Conservation (phyloP, 2,797 vertebrate species). For the Rhincodon typus region DNA sequence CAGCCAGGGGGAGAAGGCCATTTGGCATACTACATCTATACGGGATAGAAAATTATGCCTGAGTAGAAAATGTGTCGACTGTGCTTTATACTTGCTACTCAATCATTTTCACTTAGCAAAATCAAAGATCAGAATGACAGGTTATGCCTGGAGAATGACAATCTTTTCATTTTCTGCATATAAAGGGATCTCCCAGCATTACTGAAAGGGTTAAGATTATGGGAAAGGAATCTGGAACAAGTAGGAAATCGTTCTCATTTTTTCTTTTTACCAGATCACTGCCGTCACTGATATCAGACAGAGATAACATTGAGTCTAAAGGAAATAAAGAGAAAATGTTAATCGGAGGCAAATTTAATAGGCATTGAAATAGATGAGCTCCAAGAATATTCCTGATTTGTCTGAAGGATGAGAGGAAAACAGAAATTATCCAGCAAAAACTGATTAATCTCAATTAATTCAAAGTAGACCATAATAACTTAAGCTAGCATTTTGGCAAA, state of each 20-base stretch:
- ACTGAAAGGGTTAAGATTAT: constrained; percentile 36
- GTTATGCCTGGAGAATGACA: background rate
- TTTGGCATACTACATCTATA: background rate
- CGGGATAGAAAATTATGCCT: background rate
- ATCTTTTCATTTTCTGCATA: background rate
- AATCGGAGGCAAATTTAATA: background rate
- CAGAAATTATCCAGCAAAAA: background rate
- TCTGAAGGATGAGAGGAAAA: background rate
- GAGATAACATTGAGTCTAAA: constrained; percentile 68
- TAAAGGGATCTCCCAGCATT: constrained; percentile 17
- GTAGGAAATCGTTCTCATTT: background rate
- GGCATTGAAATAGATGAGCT: background rate
- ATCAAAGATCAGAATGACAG: background rate
- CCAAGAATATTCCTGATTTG: background rate
- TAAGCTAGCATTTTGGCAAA: background rate
- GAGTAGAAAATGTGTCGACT: background rate
- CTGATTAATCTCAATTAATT: background rate
- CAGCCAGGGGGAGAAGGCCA: background rate
- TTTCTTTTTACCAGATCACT: constrained; percentile 48
- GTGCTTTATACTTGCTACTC: background rate
- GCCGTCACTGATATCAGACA: constrained; percentile 68
- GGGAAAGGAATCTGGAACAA: constrained; percentile 46
- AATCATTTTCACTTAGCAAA: background rate
- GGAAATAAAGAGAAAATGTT: constrained; percentile 44
- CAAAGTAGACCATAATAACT: background rate